phyloP scores from a whole-genome alignment of 2,797 vertebrate genomes.

The Malurus leucopterus region DNA sequence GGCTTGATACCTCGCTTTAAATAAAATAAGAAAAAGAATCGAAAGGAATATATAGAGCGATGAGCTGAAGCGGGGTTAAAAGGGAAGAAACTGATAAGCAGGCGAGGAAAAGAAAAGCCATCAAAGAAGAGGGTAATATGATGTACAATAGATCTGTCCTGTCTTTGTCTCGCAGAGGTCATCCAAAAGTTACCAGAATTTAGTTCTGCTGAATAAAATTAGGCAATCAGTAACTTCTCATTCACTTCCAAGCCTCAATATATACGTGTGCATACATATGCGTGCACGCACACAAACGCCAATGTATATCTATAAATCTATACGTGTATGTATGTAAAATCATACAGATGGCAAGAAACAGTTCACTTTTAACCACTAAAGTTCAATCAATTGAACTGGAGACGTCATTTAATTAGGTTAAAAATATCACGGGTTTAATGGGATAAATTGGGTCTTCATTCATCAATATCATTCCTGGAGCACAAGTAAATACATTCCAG shows the following conservation, averaged over 20 bases:
- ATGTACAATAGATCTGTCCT: conserved; percentile 73
- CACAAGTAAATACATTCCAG: conserved; percentile 10
- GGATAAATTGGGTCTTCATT: conserved; percentile 39
- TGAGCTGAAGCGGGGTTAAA: neutral
- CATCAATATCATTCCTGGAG: conserved; percentile 15
- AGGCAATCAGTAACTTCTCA: conserved; percentile 77
- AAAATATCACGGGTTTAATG: conserved; percentile 19
- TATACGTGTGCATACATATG: neutral
- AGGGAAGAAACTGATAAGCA: conserved; percentile 27
- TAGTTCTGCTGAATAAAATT: conserved; percentile 79
- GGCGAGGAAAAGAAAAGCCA: conserved; percentile 31
- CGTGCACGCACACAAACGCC: neutral
- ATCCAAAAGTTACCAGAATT: conserved; percentile 97
- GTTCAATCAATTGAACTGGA: neutral
- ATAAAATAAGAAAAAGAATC: neutral
- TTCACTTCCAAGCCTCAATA: conserved; percentile 45
- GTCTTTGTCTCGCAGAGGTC: conserved; percentile 96
- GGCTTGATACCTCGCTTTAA: neutral
- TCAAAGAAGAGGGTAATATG: conserved; percentile 59
- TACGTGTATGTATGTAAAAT: neutral
- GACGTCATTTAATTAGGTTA: conserved; percentile 5
- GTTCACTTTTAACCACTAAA: conserved; percentile 16
- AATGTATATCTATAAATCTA: fast-evolving
- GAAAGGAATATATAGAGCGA: neutral
- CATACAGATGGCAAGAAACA: neutral